Evolutionary conservation across 1,140 invertebrate genomes (phyloP).

Genomic region (Alviniconcha marisindica): DNA sequence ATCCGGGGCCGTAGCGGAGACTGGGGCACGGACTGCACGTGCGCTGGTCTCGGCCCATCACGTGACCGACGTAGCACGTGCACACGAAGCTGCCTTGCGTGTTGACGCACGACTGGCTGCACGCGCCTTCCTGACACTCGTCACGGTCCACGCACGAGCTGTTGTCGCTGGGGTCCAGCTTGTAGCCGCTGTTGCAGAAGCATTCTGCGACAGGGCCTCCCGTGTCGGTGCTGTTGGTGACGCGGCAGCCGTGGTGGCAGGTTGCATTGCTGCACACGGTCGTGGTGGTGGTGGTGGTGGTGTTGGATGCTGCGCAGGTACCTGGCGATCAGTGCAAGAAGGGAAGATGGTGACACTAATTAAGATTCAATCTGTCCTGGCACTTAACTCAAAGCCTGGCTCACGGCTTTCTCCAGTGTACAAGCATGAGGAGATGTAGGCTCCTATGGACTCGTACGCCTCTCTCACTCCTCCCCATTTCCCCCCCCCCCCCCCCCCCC

Average conservation of each 20-base stretch:
- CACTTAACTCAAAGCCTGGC: too few species aligned
- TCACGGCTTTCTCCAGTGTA: neutral
- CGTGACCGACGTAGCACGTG: slow-evolving; percentile 48
- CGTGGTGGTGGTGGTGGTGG: neutral
- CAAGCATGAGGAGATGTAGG: neutral
- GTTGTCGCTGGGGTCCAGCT: neutral
- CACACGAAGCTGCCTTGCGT: slow-evolving; percentile 52
- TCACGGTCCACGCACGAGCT: neutral
- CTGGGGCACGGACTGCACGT: slow-evolving; percentile 37
- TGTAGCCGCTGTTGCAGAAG: slow-evolving; percentile 28
- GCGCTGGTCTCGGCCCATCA: slow-evolving; percentile 38
- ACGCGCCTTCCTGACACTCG: slow-evolving; percentile 21
- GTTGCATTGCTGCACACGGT: neutral
- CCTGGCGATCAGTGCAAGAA: neutral
- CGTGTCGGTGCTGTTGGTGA: neutral
- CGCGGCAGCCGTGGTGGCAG: neutral
- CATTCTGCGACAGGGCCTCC: neutral
- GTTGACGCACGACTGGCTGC: slow-evolving; percentile 50
- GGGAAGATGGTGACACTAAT: neutral
- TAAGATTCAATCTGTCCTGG: too few species aligned
- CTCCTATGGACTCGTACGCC: neutral
- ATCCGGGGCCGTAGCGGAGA: slow-evolving; percentile 7
- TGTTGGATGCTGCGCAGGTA: too few species aligned
- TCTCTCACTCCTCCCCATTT: neutral
- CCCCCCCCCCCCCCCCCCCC: too few species aligned